Conservation (phyloP, 2,797 vertebrate genomes). For the Mus minutoides region DNA sequence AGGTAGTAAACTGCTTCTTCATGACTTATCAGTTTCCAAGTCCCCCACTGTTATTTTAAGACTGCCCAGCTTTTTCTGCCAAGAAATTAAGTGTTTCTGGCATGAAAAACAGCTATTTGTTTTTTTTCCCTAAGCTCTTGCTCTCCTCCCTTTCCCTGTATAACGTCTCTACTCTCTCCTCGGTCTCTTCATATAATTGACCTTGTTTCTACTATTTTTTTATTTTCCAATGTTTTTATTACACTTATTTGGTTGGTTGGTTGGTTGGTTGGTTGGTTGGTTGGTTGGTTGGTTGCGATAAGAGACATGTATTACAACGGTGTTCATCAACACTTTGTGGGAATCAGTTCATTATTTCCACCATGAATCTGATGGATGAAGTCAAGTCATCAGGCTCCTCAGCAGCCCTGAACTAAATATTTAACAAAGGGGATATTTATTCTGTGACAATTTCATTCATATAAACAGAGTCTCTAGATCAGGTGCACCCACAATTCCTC, state of each 20-base stretch:
- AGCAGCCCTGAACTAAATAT: not conserved
- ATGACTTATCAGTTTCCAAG: not conserved
- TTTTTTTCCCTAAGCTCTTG: no score
- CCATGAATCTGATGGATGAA: not conserved
- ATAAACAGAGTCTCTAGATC: not conserved
- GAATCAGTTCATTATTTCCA: not conserved
- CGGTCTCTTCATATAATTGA: not conserved
- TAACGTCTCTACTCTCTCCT: not conserved
- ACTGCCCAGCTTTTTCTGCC: not conserved
- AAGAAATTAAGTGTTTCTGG: not conserved
- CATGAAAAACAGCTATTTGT: not conserved
- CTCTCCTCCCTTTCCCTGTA: not conserved
- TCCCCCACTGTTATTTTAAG: not conserved
- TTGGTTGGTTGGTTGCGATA: not conserved
- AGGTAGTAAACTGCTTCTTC: not conserved
- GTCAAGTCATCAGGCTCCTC: not conserved
- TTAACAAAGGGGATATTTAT: not conserved
- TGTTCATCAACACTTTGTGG: not conserved
- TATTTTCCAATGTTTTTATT: not conserved
- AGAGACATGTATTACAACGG: no score
- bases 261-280: no score
- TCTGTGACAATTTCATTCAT: not conserved
- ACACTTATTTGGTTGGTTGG: no score
- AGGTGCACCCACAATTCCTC: not conserved
- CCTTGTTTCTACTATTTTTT: not conserved